Evolutionary conservation across 2,888 invertebrate species (phyloP), one percentile per base, ranked within the genome.

Genomic region (Criorhina ranunculi): DNA sequence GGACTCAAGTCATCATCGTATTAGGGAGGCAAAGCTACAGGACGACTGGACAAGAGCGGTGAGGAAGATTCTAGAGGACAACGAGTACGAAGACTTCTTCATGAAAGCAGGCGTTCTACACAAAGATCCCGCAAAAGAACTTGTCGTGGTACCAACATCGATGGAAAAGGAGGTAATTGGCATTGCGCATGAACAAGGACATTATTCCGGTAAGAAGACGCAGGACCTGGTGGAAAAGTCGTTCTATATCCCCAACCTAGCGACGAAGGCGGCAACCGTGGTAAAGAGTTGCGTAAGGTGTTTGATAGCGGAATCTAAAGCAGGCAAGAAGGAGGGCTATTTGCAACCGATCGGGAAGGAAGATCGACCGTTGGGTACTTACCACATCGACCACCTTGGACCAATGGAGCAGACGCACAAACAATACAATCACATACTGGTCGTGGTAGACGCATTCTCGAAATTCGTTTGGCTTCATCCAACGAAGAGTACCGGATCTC

Each of bases 391-490:
- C 29, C 79, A 69, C 31, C 7, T 80, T 3, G 76, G 76, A 9
- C 49, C 37, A 9, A 3, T 76, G n/a, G 60, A 51, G 11, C n/a
- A 33, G 3, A 76, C 76, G 2, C 15, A 51, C 8, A 72, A 76
- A 24, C 19, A 29, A 9, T 70, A 82, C 42, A 89, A 89, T 55
- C 86, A 90, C 42, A 88, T 91, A 0, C 86, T 90, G 0, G 89
- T 88, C 0, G 73, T 90, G 0, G 69, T 90, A 0, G 90, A 90
- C 83, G 88, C 75, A 0, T 90, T 89, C 55, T 88, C 88, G 0
- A 90, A 90, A 67, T 90, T 89, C 86, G 86, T 87, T 0, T 90
- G 90, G 90, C 15, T 90, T 0, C 90, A 87, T 44, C 89, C 90
- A 0, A 87, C 86, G 0, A 90, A 89, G 49, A 79, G 82, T 1